Evolutionary conservation across 2,888 invertebrate species (phyloP).

Genomic region (Caenorhabditis afra): DNA sequence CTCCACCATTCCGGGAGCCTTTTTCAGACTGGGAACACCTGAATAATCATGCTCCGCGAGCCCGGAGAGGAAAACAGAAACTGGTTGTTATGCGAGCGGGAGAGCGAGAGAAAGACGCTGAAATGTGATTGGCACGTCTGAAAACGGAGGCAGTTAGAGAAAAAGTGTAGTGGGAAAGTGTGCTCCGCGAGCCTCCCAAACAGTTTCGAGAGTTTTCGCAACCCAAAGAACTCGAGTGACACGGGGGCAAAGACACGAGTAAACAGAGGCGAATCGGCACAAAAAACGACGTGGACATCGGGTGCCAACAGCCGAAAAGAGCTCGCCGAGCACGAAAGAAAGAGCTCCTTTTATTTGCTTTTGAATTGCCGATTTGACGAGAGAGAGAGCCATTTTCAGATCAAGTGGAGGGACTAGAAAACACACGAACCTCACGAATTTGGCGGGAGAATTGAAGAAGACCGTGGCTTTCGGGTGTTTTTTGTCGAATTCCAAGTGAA

Average conservation of each 20-base stretch:
- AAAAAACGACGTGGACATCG: constrained; percentile 39
- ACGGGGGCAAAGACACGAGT: constrained; percentile 25
- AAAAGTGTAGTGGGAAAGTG: too few species aligned
- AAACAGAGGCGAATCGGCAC: constrained; percentile 19
- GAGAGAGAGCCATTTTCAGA: not conserved
- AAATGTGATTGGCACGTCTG: constrained; percentile 13
- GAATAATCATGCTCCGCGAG: not conserved
- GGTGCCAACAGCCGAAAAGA: constrained; percentile 46
- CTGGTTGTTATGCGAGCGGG: constrained; percentile 26
- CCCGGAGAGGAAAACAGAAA: constrained; percentile 1
- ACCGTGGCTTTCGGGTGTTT: constrained; percentile 40
- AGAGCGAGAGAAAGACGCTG: not conserved
- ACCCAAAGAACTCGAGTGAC: not conserved
- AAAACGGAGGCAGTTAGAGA: constrained; percentile 7
- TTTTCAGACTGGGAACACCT: too few species aligned
- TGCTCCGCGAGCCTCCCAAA: constrained; percentile 20
- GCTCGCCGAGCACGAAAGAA: constrained; percentile 16
- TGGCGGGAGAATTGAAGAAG: constrained; percentile 49
- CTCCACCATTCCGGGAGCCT: too few species aligned
- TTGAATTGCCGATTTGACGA: constrained; percentile 45
- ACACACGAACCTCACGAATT: constrained; percentile 46
- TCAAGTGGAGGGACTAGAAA: too few species aligned
- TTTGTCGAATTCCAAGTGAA: constrained; percentile 35
- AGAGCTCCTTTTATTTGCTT: constrained; percentile 39
- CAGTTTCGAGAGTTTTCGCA: constrained; percentile 13